A percentile compares a stretch with the other conserved stretches of the same genome.
phyloP scores from a whole-genome alignment of 2,888 invertebrate species.

The Oligia latruncula region DNA sequence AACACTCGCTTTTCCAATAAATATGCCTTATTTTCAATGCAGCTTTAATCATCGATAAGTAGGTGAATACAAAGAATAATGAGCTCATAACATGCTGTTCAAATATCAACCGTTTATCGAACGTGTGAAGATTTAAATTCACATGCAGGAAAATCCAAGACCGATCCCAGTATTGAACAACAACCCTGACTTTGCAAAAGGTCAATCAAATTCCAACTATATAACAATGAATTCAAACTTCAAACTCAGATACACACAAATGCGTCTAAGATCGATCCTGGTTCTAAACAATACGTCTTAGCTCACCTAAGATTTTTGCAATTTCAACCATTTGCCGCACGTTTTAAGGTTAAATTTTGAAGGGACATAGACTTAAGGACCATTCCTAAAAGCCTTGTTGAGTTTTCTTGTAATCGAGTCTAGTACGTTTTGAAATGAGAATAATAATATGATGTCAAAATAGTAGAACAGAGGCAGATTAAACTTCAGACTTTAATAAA shows the following conservation, averaged over 20 bases:
- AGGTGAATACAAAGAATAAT: slow-evolving; percentile 29
- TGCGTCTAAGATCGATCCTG: not conserved
- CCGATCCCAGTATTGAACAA: slow-evolving; percentile 4
- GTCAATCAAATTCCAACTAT: slow-evolving; percentile 22
- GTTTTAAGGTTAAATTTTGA: slow-evolving; percentile 11
- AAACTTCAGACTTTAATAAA: slow-evolving; percentile 37
- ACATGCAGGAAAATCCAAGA: not conserved
- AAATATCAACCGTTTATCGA: slow-evolving; percentile 1
- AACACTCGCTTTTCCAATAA: not conserved
- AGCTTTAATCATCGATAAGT: slow-evolving; percentile 14
- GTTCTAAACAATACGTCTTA: slow-evolving; percentile 4
- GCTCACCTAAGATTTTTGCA: not conserved
- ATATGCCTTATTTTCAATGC: slow-evolving; percentile 8
- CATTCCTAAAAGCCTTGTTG: slow-evolving; percentile 21
- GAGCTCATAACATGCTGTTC: not conserved
- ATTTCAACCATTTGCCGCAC: rapidly evolving
- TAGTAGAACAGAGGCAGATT: slow-evolving; percentile 5
- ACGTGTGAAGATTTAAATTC: not conserved
- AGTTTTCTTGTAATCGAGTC: slow-evolving; percentile 48
- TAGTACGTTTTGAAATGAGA: slow-evolving; percentile 40
- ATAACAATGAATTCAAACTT: not conserved
- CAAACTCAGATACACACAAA: slow-evolving; percentile 10
- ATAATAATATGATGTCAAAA: slow-evolving; percentile 41
- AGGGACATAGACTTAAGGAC: not conserved
- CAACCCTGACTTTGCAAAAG: not conserved